phyloP scores from a whole-genome alignment of 2,797 vertebrate species.

The Harpagifer antarcticus region DNA sequence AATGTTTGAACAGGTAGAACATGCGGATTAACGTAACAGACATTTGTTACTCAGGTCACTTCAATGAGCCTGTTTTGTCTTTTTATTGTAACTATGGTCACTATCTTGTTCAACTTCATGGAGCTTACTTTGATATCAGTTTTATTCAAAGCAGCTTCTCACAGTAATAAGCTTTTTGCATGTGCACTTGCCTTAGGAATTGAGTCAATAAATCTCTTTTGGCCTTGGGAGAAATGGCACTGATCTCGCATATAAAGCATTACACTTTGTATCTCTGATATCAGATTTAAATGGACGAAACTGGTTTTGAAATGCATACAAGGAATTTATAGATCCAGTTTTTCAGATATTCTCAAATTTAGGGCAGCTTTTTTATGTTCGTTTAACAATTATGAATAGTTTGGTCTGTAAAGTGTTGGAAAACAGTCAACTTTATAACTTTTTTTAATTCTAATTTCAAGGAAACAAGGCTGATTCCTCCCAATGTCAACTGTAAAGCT shows the following conservation, averaged over 20 bases:
- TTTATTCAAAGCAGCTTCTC: constrained; percentile 16
- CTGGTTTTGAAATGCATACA: not conserved
- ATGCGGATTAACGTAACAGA: not conserved
- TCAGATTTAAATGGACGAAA: not conserved
- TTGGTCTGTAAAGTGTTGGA: not conserved
- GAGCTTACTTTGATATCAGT: not conserved
- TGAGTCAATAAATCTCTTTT: constrained; percentile 4
- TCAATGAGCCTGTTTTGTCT: not conserved
- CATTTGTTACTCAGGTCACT: not conserved
- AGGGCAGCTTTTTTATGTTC: not conserved
- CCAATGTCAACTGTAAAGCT: not conserved
- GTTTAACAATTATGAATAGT: not conserved
- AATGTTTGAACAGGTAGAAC: not conserved
- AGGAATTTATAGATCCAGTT: not conserved
- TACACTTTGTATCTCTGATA: constrained; percentile 1
- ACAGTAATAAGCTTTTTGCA: not conserved
- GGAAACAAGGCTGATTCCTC: not conserved
- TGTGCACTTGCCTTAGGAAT: constrained; percentile 10
- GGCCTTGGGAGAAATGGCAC: not conserved
- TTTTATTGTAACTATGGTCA: not conserved
- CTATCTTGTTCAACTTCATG: constrained; percentile 7
- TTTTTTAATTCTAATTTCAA: not conserved
- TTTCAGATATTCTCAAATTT: not conserved
- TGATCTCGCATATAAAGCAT: not conserved
- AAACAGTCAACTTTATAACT: not conserved